Conservation (phyloP, 2,113 vertebrate genomes). For the Athene cunicularia region DNA sequence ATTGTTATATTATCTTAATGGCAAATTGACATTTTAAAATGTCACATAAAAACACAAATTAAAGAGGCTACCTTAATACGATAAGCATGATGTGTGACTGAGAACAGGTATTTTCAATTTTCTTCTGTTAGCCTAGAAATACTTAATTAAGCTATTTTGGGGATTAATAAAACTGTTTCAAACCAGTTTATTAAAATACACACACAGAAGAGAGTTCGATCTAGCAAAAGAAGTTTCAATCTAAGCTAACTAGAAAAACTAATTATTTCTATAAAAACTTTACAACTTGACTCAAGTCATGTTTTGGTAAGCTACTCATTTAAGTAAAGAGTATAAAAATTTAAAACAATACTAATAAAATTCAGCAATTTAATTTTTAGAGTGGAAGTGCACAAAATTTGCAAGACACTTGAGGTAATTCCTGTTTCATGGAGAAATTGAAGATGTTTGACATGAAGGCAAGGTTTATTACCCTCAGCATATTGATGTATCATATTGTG, state of each 20-base stretch:
- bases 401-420: background rate
- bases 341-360: background rate
- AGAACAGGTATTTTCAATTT: slow-evolving; percentile 6
- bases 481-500: too few species aligned
- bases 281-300: background rate
- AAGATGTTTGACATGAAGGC: background rate
- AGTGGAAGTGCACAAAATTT: background rate
- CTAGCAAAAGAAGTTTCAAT: background rate
- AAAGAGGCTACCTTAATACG: background rate
- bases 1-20: background rate
- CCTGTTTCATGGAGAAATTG: background rate
- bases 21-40: slow-evolving; percentile 44
- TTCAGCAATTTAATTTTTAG: background rate
- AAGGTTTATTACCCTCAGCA: background rate
- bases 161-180: background rate
- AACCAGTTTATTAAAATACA: background rate
- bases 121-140: background rate
- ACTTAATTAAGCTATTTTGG: slow-evolving; percentile 1
- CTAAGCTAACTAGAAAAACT: background rate
- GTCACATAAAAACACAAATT: slow-evolving; percentile 23
- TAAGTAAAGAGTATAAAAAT: background rate
- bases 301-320: background rate
- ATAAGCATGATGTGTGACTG: background rate
- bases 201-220: background rate
- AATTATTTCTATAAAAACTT: background rate